Base-by-base conservation (phyloP, 2,888 invertebrate genomes). In the Ectemnius lituratus region DNA sequence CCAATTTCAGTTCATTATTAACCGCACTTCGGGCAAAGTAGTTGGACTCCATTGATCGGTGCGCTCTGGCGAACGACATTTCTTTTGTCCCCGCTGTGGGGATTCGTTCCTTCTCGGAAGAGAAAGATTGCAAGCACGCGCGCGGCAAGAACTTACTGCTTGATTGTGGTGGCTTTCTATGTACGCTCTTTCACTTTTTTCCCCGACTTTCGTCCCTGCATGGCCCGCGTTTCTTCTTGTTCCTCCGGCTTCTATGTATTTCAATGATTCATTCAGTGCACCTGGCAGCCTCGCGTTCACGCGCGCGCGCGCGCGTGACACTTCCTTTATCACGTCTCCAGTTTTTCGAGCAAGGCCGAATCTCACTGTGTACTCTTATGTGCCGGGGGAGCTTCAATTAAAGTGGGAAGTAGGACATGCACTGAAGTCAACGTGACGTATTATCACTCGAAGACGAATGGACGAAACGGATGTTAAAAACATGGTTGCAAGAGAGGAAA, bases 1-100 rank as follows among this genome's bases (percentile, higher is more conserved):
- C 59, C 47, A 64, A 56, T 70, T 23, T 28, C 59, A 64, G 71
- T 77, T 82, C 75, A 75, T 82, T 81, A 81, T 81, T 82, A 81
- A 81, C 82, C 75, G 62, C 52, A 49, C 37, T 52, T 37, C n/a
- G 69, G 59, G 65, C 73, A 82, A 73, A 81, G 75, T 75, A 66
- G 65, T 47, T 58, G 59, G 72, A 75, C 76, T 69, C 59, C 59
- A 67, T 76, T 73, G 79, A 79, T 76, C 63, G 58, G 49, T 18
- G 58, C 56, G 56, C 18, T 52, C 4, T 56, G 49, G 61, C 62
- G 62, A 28, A 56, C 47, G 28, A 57, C 23, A 49, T 23, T 68
- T 60, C 65, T 73, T 70, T 56, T 67, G 20, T 64, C 46, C 37
- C 65, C 23, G 52, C 27, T 13, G 11, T 18, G 16, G 47, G 11